phyloP scores from a whole-genome alignment of 2,888 invertebrate species.

The Ryuthela nishihirai region DNA sequence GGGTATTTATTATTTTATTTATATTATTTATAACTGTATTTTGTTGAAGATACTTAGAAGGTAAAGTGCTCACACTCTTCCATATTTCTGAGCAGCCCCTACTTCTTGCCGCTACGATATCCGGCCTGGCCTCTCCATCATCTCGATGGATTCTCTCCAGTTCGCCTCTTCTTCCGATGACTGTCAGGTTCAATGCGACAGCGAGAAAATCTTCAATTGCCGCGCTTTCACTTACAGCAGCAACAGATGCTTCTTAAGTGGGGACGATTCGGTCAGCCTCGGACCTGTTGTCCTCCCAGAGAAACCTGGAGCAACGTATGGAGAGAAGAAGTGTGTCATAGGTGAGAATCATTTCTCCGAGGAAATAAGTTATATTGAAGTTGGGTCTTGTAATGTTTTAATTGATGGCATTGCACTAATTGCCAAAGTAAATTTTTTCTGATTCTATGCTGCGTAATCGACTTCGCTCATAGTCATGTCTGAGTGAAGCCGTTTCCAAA shows the following conservation, averaged over 20 bases:
- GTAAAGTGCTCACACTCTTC: neutral
- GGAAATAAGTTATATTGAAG: too few relatives aligned
- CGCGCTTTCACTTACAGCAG: conserved; percentile 51
- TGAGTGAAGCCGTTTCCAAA: too few relatives aligned
- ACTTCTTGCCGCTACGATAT: conserved; percentile 52
- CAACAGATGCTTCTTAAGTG: conserved; percentile 53
- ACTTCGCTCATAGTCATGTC: too few relatives aligned
- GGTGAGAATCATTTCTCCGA: too few relatives aligned
- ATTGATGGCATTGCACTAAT: too few relatives aligned
- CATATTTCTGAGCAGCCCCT: conserved; percentile 45
- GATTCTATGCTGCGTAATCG: too few relatives aligned
- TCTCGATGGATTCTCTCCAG: conserved; percentile 52
- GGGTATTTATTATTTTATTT: too few relatives aligned
- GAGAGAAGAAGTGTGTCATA: conserved; percentile 52
- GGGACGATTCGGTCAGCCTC: conserved; percentile 52
- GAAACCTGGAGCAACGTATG: conserved; percentile 44
- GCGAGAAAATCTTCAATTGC: conserved; percentile 51
- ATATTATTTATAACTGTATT: too few relatives aligned
- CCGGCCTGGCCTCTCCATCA: conserved; percentile 49
- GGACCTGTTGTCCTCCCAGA: conserved; percentile 46
- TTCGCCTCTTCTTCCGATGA: conserved; percentile 51
- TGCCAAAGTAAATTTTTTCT: too few relatives aligned
- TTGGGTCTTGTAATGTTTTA: too few relatives aligned
- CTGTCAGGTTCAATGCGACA: conserved; percentile 52
- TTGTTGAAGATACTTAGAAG: too few relatives aligned